Conservation (phyloP, 2,113 vertebrate genomes). For the Galeopterus variegatus region DNA sequence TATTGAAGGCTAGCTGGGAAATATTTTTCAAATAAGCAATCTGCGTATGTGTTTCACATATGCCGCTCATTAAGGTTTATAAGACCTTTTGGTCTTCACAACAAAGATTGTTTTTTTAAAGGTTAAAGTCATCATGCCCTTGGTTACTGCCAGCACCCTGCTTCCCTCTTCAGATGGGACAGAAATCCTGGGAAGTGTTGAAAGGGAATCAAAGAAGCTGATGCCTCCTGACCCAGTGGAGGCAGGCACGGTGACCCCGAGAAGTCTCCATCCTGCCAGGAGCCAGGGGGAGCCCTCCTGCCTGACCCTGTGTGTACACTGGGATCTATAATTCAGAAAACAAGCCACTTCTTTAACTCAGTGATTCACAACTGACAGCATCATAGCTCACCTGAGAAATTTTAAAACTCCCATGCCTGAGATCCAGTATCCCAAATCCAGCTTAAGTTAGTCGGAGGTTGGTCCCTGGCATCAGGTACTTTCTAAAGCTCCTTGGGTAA, state of each 20-base stretch:
- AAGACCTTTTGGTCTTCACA: conserved; percentile 87
- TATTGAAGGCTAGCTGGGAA: conserved; percentile 78
- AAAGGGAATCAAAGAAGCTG: conserved; percentile 68
- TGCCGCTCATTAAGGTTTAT: conserved; percentile 89
- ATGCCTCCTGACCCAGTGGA: not conserved
- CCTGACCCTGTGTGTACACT: not conserved
- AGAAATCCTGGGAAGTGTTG: conserved; percentile 69
- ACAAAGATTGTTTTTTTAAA: conserved; percentile 87
- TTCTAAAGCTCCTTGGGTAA: not conserved
- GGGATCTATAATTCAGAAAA: not conserved
- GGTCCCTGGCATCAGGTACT: not conserved
- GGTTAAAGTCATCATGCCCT: conserved; percentile 83
- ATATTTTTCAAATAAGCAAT: conserved; percentile 86
- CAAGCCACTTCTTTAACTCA: not conserved
- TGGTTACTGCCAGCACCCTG: conserved; percentile 69
- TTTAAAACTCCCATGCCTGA: not conserved
- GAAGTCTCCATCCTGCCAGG: not conserved
- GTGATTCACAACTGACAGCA: not conserved
- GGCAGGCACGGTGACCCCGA: not conserved
- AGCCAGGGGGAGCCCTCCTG: not conserved
- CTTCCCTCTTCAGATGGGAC: conserved; percentile 82
- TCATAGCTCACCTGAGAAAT: not conserved
- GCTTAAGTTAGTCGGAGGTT: not conserved
- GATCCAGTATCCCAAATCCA: not conserved
- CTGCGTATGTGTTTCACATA: conserved; percentile 85